A percentile compares a stretch with the other conserved stretches of the same genome.
Evolutionary conservation across 2,797 vertebrate genomes (phyloP).

Genomic region (Notolepis coatsorum): DNA sequence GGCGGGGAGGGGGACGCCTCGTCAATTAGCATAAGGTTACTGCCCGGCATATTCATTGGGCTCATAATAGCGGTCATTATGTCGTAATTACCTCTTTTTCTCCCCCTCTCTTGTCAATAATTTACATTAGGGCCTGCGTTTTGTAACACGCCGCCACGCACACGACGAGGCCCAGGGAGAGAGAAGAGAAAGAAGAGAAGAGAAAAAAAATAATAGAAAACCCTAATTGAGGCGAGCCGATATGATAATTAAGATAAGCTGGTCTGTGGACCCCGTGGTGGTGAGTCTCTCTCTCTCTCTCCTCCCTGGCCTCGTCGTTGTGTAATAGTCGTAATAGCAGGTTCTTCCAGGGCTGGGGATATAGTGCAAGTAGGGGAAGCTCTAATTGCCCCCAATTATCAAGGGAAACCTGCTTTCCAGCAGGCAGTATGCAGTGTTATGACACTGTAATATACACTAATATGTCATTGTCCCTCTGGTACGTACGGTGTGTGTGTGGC

Average conservation of each 20-base stretch:
- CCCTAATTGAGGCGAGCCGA: constrained; percentile 64
- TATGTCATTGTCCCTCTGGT: constrained; percentile 43
- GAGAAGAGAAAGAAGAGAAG: too few relatives aligned
- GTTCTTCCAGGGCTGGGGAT: constrained; percentile 59
- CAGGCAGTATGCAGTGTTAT: constrained; percentile 52
- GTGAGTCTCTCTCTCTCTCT: constrained; percentile 51
- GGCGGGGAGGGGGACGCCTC: too few relatives aligned
- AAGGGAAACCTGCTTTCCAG: constrained; percentile 72
- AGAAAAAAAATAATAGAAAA: too few relatives aligned
- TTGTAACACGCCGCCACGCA: too few relatives aligned
- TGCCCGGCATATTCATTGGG: constrained; percentile 45
- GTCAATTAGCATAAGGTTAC: constrained; percentile 52
- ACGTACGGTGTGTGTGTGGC: too few relatives aligned
- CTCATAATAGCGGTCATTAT: constrained; percentile 60
- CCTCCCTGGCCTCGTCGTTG: too few relatives aligned
- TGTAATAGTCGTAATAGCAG: constrained; percentile 66
- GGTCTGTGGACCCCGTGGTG: constrained; percentile 54
- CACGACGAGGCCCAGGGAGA: too few relatives aligned
- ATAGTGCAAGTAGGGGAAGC: constrained; percentile 65
- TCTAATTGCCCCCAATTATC: constrained; percentile 78
- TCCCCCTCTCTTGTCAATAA: constrained; percentile 64
- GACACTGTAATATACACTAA: constrained; percentile 38
- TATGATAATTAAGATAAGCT: constrained; percentile 76
- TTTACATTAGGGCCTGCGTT: constrained; percentile 77
- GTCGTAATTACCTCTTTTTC: constrained; percentile 55